phyloP scores from a whole-genome alignment of 2,797 vertebrate species.

The Acipenser transmontanus region DNA sequence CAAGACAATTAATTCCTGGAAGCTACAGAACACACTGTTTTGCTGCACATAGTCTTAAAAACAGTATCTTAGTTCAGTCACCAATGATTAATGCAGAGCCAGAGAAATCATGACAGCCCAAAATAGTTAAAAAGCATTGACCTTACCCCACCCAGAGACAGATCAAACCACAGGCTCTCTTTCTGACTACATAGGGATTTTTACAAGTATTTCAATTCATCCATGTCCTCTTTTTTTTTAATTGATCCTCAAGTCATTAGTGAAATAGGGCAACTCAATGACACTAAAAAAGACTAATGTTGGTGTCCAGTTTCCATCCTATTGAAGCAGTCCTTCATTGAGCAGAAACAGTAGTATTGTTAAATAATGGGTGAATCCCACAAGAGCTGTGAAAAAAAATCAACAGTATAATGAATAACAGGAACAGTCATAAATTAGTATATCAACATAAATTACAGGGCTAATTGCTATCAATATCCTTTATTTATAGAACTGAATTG shows the following conservation, averaged over 20 bases:
- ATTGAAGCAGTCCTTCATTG: conserved; percentile 11
- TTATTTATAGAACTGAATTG: conserved; percentile 3
- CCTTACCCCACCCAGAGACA: conserved; percentile 7
- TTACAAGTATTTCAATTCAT: neutral
- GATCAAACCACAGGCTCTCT: conserved; percentile 10
- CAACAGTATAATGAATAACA: conserved; percentile 9
- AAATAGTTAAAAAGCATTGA: conserved; percentile 10
- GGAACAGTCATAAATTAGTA: neutral
- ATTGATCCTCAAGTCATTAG: conserved; percentile 18
- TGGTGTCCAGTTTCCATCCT: conserved; percentile 10
- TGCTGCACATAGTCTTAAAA: no score
- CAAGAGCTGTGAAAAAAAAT: conserved; percentile 7
- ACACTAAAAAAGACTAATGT: conserved; percentile 17
- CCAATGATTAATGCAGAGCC: no score
- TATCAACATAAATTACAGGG: conserved; percentile 3
- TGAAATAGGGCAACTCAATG: conserved; percentile 16
- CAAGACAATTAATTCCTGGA: no score
- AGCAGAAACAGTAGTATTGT: conserved; percentile 1
- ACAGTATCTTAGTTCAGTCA: no score
- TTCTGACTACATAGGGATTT: conserved; percentile 13
- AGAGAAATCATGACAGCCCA: neutral
- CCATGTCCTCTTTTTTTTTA: neutral
- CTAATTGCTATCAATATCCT: conserved; percentile 7
- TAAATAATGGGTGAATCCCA: conserved; percentile 10
- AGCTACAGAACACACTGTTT: no score